Evolutionary conservation across 2,888 invertebrate genomes (phyloP).

Genomic region (Poecilobothrus nobilitatus): DNA sequence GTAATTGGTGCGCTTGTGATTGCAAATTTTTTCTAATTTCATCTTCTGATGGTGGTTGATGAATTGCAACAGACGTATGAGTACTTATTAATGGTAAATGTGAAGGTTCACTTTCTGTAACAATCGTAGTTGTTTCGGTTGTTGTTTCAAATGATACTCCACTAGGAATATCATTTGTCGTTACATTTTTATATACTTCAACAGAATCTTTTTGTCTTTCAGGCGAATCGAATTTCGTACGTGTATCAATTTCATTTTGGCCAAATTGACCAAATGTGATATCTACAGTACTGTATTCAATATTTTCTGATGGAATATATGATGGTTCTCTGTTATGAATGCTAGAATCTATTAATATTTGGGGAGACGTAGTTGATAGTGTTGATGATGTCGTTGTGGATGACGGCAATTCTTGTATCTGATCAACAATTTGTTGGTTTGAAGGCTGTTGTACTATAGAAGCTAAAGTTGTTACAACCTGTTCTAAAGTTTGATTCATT

Average conservation of each 20-base stretch:
- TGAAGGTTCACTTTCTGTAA: background rate
- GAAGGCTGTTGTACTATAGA: conserved; percentile 18
- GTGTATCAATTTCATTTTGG: conserved; percentile 35
- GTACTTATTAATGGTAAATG: background rate
- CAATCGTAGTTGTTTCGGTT: conserved; percentile 53
- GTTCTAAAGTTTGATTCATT: conserved; percentile 14
- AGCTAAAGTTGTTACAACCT: conserved; percentile 9
- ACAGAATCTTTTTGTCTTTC: conserved; percentile 28
- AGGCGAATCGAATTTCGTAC: conserved; percentile 12
- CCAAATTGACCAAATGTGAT: conserved; percentile 41
- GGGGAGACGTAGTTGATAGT: background rate
- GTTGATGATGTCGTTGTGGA: background rate
- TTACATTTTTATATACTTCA: conserved; percentile 9
- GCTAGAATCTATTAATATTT: conserved; percentile 10
- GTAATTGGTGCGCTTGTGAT: background rate
- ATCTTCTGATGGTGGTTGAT: conserved; percentile 9
- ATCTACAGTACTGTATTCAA: conserved; percentile 27
- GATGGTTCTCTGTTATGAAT: conserved; percentile 27
- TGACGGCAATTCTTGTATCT: background rate
- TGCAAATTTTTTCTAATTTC: background rate
- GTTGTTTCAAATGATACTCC: no score
- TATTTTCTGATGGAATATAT: background rate
- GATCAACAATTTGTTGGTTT: conserved; percentile 20
- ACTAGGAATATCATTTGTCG: background rate
- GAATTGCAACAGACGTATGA: background rate